Conservation (phyloP, 1,140 invertebrate species). For the Maconellicoccus hirsutus region DNA sequence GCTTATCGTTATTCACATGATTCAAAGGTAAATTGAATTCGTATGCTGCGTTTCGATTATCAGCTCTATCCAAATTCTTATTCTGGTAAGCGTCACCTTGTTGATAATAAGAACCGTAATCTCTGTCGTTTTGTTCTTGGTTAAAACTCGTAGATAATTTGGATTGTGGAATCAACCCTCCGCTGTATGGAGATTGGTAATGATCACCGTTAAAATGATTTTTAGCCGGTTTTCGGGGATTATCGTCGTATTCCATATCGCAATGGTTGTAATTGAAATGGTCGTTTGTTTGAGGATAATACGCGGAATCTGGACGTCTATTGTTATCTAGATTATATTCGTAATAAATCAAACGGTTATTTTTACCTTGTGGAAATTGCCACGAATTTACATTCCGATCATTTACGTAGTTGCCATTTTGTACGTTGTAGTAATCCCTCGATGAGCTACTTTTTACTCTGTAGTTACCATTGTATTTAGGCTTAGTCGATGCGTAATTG, state of each 20-base stretch:
- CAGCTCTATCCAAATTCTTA: background rate
- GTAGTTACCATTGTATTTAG: background rate
- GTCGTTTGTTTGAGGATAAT: background rate
- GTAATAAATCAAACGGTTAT: slow-evolving; percentile 1
- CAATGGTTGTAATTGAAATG: background rate
- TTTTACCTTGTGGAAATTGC: background rate
- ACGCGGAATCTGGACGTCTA: background rate
- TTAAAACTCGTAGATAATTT: background rate
- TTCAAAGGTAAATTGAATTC: background rate
- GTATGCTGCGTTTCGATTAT: background rate
- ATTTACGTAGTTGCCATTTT: background rate
- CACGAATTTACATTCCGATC: background rate
- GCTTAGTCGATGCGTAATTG: background rate
- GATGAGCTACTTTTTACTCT: background rate
- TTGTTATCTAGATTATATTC: background rate
- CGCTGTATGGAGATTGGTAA: background rate
- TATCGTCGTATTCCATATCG: background rate
- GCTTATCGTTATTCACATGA: background rate
- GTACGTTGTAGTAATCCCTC: background rate
- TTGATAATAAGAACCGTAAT: background rate
- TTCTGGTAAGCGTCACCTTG: background rate
- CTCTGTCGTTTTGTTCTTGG: background rate
- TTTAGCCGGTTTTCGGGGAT: background rate
- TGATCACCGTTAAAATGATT: background rate
- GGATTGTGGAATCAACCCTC: background rate